Base-by-base conservation (phyloP, 2,888 invertebrate species). In the Antitype chi region DNA sequence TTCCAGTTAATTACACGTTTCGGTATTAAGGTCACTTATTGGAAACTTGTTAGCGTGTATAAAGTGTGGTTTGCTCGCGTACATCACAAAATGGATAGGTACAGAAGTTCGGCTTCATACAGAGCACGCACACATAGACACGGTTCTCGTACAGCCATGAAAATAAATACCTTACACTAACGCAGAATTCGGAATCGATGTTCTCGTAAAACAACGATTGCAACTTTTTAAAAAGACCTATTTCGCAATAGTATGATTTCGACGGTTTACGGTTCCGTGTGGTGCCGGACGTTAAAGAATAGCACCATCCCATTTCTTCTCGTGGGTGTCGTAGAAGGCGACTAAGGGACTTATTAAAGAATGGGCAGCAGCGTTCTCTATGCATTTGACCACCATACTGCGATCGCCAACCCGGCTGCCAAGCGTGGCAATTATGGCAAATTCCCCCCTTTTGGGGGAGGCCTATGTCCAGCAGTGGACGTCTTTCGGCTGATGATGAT, bases 21-120 rank as follows among this genome's bases (percentile, higher is more conserved):
- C 9, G 20, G 32, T 82, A 70, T 62, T 82, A 67, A 70, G 43
- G 55, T 25, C 66, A 62, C 32, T 77, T 82, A 80, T 59, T 62
- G 66, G 70, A 52, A 77, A 67, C 43, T 57, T 66, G 66, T 80
- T 77, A 77, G 43, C 49, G 32, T 66, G 53, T 69, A n/a, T 25
- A 57, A 59, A 63, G 47, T 55, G 59, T 69, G 59, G 63, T 32
- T 76, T 7, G 15, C 7, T 76, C 15, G 57, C 32, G 15, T 57
- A 7, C 11, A 52, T 49, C 28, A 72, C 57, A 20, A 59, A 28
- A 67, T 25, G 28, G 23, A 23, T 64, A 8, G 3, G 9, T 15
- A 15, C 25, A 55, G 64, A 32, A 38, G 23, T 15, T 76, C 15
- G 0, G 15, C 28, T 38, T 1, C 13, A 60, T 59, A 13, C 11